Base-by-base conservation (phyloP, 2,888 invertebrate species). In the Sarcophaga caerulescens region DNA sequence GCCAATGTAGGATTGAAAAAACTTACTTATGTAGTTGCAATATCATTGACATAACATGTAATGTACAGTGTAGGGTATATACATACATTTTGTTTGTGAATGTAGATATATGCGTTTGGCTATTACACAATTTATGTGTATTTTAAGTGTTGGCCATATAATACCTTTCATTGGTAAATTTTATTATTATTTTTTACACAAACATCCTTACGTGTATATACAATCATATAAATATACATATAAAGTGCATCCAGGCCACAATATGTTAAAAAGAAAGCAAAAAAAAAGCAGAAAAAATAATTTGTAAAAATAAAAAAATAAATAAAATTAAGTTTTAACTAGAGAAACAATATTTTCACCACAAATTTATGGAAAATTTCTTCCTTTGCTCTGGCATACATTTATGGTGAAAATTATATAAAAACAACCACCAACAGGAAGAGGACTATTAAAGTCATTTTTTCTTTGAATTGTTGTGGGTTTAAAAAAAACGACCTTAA, bases 61-160 rank as follows among this genome's bases (percentile, higher is more conserved):
- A 35, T 10, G 10, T 4, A 35, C 0, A 35, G 35, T 1, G 35
- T 35, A 35, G 35, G 35, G 35, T 10, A 35, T 35, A n/a, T n/a
- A n/a, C n/a, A n/a, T n/a, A n/a, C n/a, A n/a, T n/a, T n/a, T n/a
- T 35, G 35, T 1, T 35, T 35, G 35, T 35, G 35, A 35, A 35
- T 35, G 35, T 35, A 10, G 35, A 35, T 35, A 35, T 35, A 8
- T 35, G 1, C 35, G 10, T 35, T 35, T 35, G 35, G 35, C 35
- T 45, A 23, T 63, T 25, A n/a, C 35, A 63, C 14, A 79, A 79
- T 70, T 79, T 79, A 70, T 79, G 70, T 79, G 63, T 52, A 79
- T 70, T 79, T 79, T 79, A 79, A 79, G 78, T 79, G 70, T 70
- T 76, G 62, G 70, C 78, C 62, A 79, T 79, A 35, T 63, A 70